Evolutionary conservation across 2,888 invertebrate genomes (phyloP), one percentile per base, ranked within the genome.

Genomic region (Apoda limacodes): DNA sequence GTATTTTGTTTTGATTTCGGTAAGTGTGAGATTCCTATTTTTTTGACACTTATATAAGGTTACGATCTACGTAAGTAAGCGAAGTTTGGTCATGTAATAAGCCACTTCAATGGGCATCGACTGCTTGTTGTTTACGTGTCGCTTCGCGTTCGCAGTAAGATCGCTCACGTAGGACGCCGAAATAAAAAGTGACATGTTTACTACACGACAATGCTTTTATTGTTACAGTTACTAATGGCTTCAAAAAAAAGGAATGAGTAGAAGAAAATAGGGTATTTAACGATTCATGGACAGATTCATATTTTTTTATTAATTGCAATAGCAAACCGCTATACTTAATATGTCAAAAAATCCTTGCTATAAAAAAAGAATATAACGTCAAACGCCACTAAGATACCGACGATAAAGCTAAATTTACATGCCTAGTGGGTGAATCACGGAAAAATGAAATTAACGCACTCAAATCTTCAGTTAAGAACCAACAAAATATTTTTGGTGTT

Each of bases 261-360:
- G 31, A 31, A 9, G 45, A 41, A 36, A 39, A 39, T 30, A 36
- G 35, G 37, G 40, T 38, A 37, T 33, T 34, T 39, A 34, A 31
- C 29, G 35, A 33, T 31, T 30, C 23, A 34, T 35, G 35, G 29
- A 32, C 35, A 25, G 35, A 32, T 19, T 30, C 26, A 32, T 32
- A 32, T 23, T 30, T 36, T 36, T 36, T 36, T 32, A 23, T 36
- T 23, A 25, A 32, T 15, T 27, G 26, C 26, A 34, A 34, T 30
- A 27, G 22, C 13, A 35, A 35, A 31, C 31, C 32, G 22, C 22
- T 35, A 17, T 35, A 32, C 32, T 35, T 28, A 14, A 24, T 35
- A 25, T 35, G 32, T 17, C 31, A 22, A 28, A 32, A 35, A 26
- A 32, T 20, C 2, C 9, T 32, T 35, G 3, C 27, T 28, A 13